These are phyloP conservation scores for Ceyx erithaca DNA, from an alignment of 2,797 vertebrate species.

Conservation along the genomic window DNA sequence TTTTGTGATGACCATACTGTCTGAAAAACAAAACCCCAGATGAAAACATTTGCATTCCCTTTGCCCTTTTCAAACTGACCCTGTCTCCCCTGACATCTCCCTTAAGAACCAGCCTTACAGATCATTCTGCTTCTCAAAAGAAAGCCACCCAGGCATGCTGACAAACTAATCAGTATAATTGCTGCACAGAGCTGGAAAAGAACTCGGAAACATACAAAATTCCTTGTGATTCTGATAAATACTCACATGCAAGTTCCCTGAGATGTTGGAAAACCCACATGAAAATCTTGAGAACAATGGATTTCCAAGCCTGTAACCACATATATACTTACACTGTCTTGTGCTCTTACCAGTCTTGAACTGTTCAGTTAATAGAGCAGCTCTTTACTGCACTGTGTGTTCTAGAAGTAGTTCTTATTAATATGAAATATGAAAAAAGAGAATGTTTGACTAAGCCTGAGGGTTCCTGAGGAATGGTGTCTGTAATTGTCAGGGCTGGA, in stretches of 20 bases:
- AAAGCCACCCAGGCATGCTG: neutral
- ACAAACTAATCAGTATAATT: conserved; percentile 1
- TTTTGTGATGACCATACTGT: neutral
- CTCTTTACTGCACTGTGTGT: neutral
- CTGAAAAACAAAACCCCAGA: neutral
- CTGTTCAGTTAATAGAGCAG: neutral
- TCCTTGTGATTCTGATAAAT: neutral
- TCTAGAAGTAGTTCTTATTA: conserved; percentile 6
- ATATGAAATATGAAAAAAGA: neutral
- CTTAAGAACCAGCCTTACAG: neutral
- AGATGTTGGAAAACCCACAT: neutral
- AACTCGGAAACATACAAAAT: neutral
- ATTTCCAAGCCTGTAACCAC: neutral
- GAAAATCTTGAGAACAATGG: neutral
- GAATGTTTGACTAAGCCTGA: neutral
- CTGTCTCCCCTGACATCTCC: neutral
- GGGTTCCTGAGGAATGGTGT: neutral
- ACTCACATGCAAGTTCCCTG: neutral
- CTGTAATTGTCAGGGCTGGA: neutral
- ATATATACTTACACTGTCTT: neutral
- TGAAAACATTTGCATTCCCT: neutral
- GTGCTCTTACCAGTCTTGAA: neutral
- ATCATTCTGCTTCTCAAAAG: neutral
- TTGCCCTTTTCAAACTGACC: conserved; percentile 19
- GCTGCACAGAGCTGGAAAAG: neutral